A percentile compares a stretch with the other conserved stretches of the same genome.
Conservation (phyloP, 2,888 invertebrate species). For the Protonemura montana region DNA sequence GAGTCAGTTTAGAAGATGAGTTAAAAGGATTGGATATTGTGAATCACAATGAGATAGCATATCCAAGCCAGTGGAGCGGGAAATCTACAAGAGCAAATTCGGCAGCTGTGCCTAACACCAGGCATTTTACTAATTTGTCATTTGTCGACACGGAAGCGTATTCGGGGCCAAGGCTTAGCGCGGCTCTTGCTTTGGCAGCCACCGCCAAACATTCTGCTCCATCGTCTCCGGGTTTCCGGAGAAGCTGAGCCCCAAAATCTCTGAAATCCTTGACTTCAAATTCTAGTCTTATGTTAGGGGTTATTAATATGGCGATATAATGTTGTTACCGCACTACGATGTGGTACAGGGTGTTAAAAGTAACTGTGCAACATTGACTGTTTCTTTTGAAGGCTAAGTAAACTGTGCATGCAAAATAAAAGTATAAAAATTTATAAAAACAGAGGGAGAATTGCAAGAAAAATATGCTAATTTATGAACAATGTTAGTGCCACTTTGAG, state of each 20-base stretch:
- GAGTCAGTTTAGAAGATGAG: slow-evolving; percentile 54
- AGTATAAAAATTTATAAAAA: too few species aligned
- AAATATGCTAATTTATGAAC: too few species aligned
- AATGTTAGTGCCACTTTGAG: too few species aligned
- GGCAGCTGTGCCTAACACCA: neutral
- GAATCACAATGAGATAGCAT: slow-evolving; percentile 61
- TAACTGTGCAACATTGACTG: too few species aligned
- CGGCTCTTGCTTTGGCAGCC: neutral
- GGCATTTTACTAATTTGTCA: neutral
- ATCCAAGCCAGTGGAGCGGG: slow-evolving; percentile 55
- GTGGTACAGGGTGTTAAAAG: too few species aligned
- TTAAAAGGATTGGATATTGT: slow-evolving; percentile 59
- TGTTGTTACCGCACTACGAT: too few species aligned
- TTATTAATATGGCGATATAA: too few species aligned
- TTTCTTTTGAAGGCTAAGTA: too few species aligned
- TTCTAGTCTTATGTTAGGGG: too few species aligned
- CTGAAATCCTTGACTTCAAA: too few species aligned
- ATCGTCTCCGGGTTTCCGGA: neutral
- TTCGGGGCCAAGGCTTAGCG: neutral
- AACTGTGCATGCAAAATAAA: too few species aligned
- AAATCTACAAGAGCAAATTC: neutral
- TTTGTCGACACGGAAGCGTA: neutral
- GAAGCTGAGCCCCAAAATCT: neutral
- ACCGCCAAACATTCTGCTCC: neutral
- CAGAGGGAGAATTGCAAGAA: too few species aligned